A percentile compares a stretch with the other conserved stretches of the same genome.
phyloP scores from a whole-genome alignment of 2,797 vertebrate species.

The Vultur gryphus region DNA sequence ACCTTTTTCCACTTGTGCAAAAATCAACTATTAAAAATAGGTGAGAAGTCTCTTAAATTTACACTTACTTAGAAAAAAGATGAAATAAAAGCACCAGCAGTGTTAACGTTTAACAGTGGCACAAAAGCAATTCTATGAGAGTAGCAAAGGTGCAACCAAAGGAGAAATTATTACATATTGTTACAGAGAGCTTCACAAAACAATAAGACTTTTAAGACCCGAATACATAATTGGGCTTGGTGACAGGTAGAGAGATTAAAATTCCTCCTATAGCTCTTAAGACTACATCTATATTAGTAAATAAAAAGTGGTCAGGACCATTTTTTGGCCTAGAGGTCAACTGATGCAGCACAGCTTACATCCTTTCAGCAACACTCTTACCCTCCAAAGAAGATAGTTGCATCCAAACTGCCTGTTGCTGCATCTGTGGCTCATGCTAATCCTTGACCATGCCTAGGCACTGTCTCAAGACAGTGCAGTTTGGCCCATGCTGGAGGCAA shows the following conservation, averaged over 20 bases:
- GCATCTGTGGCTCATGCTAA: background rate
- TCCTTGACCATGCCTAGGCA: background rate
- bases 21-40: conserved; percentile 1
- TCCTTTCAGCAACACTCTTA: background rate
- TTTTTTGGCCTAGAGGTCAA: background rate
- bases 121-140: background rate
- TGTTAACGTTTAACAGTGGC: background rate
- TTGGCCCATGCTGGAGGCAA: background rate
- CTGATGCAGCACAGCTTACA: background rate
- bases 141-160: background rate
- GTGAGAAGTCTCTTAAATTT: background rate
- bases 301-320: background rate
- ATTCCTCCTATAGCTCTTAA: background rate
- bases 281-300: background rate
- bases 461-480: background rate
- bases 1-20: background rate
- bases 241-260: background rate
- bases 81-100: background rate
- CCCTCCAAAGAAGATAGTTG: background rate
- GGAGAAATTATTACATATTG: background rate
- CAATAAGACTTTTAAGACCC: background rate
- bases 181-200: background rate
- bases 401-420: background rate
- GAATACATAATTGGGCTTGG: background rate
- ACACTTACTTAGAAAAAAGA: background rate